Evolutionary conservation across 64 coral and sea anemone genomes (phyloP).

Genomic region (Orbicella faveolata): DNA sequence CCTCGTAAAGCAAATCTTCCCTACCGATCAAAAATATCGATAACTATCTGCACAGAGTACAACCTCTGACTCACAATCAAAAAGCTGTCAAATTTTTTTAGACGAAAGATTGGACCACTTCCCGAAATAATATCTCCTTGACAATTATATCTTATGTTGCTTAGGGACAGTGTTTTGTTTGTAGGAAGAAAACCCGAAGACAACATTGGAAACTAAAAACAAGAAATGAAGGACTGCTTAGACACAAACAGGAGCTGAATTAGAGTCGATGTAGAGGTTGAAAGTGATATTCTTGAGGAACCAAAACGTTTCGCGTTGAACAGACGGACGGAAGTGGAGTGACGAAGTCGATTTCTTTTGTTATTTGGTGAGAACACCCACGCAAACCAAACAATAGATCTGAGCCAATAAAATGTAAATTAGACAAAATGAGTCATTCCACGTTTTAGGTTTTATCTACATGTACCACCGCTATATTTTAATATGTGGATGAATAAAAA

Average conservation of each 20-base stretch:
- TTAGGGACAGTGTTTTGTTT: background rate
- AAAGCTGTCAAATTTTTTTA: background rate
- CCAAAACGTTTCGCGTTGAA: too few relatives aligned
- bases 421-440: background rate
- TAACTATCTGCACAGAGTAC: background rate
- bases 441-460: background rate
- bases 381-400: background rate
- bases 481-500: slow-evolving; percentile 15
- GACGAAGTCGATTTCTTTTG: background rate
- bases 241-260: background rate
- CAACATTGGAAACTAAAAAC: background rate
- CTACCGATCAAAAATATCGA: background rate
- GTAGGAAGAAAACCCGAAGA: background rate
- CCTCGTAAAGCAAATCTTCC: background rate
- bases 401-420: slow-evolving; percentile 31
- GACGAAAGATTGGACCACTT: background rate
- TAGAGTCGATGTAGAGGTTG: background rate
- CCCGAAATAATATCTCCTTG: background rate
- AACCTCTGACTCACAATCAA: background rate
- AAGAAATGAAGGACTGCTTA: background rate
- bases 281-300: too few relatives aligned
- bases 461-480: background rate
- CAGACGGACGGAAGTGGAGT: background rate
- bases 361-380: background rate
- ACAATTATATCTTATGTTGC: background rate